Evolutionary conservation across 2,797 vertebrate species (phyloP).

Genomic region (Enteromius mattozi): DNA sequence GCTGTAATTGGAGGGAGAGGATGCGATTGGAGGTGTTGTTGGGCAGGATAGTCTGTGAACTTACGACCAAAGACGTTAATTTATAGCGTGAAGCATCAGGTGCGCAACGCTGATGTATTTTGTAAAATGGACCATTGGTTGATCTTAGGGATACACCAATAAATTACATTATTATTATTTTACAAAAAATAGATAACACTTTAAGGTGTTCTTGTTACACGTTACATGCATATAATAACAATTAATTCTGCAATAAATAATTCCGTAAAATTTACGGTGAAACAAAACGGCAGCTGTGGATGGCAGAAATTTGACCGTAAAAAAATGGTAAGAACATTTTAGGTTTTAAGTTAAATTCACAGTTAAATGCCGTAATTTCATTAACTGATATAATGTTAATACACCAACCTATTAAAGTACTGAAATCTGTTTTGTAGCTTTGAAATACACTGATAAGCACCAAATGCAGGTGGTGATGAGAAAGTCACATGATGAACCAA

Average conservation of each 20-base stretch:
- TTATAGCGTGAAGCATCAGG: conserved; percentile 21
- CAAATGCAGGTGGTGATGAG: too few relatives aligned
- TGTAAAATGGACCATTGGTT: background rate
- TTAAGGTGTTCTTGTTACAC: background rate
- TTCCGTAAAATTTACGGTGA: background rate
- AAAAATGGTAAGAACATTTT: too few relatives aligned
- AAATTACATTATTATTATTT: background rate
- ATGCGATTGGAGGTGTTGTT: conserved; percentile 16
- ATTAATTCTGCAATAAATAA: background rate
- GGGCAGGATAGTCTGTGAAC: conserved; percentile 15
- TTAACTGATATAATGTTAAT: too few relatives aligned
- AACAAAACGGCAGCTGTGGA: too few relatives aligned
- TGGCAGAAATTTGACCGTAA: too few relatives aligned
- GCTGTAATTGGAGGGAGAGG: conserved; percentile 22
- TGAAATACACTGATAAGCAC: too few relatives aligned
- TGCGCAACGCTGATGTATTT: background rate
- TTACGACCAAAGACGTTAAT: background rate
- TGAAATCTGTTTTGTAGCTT: too few relatives aligned
- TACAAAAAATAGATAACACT: background rate
- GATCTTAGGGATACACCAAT: background rate
- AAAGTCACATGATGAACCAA: too few relatives aligned
- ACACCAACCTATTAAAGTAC: too few relatives aligned
- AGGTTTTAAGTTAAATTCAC: too few relatives aligned
- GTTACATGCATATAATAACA: background rate
- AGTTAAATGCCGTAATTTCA: too few relatives aligned